A percentile compares a stretch with the other conserved stretches of the same genome.
These are phyloP conservation scores for Pseudolaguvia tuberculata DNA, from an alignment of 2,113 vertebrate genomes.

Conservation along the genomic window DNA sequence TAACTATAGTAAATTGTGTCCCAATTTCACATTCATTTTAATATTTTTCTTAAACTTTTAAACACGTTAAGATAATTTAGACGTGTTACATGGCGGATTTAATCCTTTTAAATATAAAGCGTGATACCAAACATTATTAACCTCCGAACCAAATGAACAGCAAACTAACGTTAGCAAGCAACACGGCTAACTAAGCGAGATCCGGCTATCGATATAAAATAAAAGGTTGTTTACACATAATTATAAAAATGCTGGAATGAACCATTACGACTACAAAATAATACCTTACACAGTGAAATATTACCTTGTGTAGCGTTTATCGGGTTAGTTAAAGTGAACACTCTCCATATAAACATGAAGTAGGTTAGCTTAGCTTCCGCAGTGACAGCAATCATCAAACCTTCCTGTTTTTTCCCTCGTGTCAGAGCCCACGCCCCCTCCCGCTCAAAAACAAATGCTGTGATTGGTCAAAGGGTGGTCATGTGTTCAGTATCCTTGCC, in stretches of 20 bases:
- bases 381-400: slow-evolving; percentile 19
- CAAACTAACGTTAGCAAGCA: neutral
- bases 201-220: neutral
- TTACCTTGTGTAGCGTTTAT: slow-evolving; percentile 15
- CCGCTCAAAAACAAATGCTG: slow-evolving; percentile 67
- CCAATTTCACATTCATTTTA: neutral
- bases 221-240: neutral
- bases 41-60: too few relatives aligned
- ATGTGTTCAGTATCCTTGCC: slow-evolving; percentile 10
- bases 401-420: slow-evolving; percentile 52
- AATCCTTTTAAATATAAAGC: neutral
- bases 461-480: slow-evolving; percentile 58
- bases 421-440: slow-evolving; percentile 61
- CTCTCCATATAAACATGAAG: neutral
- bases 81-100: neutral
- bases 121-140: too few relatives aligned
- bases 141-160: neutral
- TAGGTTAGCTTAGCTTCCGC: slow-evolving; percentile 6
- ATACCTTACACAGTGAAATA: neutral
- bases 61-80: neutral
- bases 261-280: neutral
- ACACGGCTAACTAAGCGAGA: neutral
- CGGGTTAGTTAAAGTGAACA: neutral
- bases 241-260: neutral
- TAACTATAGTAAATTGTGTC: neutral